Percentiles rank a stretch among this genome's conserved stretches.
Evolutionary conservation across 2,888 invertebrate genomes (phyloP).

Genomic region (Drepana falcataria): DNA sequence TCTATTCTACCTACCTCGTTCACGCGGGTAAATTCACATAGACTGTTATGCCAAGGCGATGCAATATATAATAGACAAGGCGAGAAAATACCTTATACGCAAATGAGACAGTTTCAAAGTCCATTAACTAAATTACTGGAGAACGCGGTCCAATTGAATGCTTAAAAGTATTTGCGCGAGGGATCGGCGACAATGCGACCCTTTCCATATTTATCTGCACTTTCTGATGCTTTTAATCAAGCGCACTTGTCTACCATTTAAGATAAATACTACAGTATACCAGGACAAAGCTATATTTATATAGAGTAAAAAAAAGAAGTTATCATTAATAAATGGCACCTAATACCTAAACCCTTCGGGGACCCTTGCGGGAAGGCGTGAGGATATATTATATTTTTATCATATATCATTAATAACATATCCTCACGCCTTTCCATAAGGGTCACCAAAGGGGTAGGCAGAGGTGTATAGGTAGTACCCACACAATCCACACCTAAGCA

Average conservation of each 20-base stretch:
- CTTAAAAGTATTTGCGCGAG: constrained; percentile 32
- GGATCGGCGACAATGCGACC: constrained; percentile 12
- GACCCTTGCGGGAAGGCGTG: no score
- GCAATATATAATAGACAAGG: constrained; percentile 21
- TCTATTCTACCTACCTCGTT: no score
- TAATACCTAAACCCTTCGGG: no score
- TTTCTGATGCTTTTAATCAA: constrained; percentile 4
- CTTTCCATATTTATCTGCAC: constrained; percentile 14
- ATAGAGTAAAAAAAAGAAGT: no score
- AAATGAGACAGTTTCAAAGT: constrained; percentile 47
- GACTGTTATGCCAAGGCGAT: constrained; percentile 13
- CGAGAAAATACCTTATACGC: constrained; percentile 30
- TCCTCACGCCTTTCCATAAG: no score
- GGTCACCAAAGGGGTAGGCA: no score
- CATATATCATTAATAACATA: no score
- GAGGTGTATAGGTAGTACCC: no score
- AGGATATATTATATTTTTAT: no score
- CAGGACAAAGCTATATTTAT: no score
- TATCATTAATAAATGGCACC: no score
- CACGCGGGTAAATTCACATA: neutral
- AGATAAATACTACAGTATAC: neutral
- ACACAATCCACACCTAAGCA: constrained; percentile 1
- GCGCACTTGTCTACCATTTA: neutral
- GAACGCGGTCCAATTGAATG: constrained; percentile 14
- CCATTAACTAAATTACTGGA: constrained; percentile 46